These are phyloP conservation scores for Brachionus koreanus DNA, from an alignment of 1,140 invertebrate species.

Conservation along the genomic window DNA sequence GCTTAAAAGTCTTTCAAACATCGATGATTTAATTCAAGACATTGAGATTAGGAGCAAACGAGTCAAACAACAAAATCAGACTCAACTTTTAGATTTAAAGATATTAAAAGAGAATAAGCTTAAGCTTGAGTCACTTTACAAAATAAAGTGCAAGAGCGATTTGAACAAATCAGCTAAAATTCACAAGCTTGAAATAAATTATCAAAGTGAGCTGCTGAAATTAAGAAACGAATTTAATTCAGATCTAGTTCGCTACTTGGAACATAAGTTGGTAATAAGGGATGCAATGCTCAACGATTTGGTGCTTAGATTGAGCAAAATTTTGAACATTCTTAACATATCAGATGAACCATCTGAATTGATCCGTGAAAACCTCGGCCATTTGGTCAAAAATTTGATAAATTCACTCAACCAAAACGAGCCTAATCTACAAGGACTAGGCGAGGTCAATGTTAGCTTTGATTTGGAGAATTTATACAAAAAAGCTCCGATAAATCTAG, in stretches of 20 bases:
- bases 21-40: background rate
- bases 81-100: background rate
- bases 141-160: conserved; percentile 39
- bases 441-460: background rate
- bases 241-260: conserved; percentile 27
- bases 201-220: conserved; percentile 11
- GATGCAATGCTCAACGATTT: background rate
- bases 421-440: background rate
- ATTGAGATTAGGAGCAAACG: background rate
- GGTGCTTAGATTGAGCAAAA: background rate
- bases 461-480: conserved; percentile 10
- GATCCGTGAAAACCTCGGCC: background rate
- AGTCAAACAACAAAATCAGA: background rate
- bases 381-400: background rate
- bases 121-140: conserved; percentile 38
- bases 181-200: conserved; percentile 16
- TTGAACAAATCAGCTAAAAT: conserved; percentile 40
- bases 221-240: conserved; percentile 8
- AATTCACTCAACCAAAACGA: background rate
- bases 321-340: background rate
- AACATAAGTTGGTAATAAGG: conserved; percentile 4
- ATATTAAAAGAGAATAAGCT: background rate
- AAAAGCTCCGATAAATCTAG: background rate
- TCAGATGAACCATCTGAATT: background rate
- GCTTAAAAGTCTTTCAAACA: background rate